Conservation (phyloP, 2,797 vertebrate species). For the Coregonus suidteri region DNA sequence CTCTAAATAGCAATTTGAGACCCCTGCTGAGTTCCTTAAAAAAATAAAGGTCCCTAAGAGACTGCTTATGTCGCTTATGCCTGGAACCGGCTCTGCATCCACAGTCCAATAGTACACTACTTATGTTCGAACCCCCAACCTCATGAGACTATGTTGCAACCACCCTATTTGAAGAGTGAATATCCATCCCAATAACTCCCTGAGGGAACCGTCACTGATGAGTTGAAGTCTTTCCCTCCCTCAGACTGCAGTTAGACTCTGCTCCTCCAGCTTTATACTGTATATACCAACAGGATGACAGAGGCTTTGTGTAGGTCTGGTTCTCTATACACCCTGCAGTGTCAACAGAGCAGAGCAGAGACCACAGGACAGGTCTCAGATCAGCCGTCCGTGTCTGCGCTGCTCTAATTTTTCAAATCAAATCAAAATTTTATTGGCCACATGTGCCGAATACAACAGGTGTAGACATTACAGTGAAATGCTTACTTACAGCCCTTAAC, state of each 20-base stretch:
- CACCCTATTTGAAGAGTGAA: neutral
- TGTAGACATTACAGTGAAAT: too few relatives aligned
- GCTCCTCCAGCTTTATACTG: neutral
- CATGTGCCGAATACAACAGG: too few relatives aligned
- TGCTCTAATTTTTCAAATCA: too few relatives aligned
- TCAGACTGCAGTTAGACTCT: neutral
- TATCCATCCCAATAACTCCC: neutral
- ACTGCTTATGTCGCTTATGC: too few relatives aligned
- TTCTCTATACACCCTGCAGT: neutral
- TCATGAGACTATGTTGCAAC: neutral
- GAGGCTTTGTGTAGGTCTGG: neutral
- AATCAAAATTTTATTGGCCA: too few relatives aligned
- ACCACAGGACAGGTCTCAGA: neutral
- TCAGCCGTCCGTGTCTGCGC: neutral
- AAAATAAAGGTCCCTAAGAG: too few relatives aligned
- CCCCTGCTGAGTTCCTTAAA: too few relatives aligned
- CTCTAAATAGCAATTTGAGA: too few relatives aligned
- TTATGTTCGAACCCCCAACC: neutral
- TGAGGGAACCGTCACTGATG: neutral
- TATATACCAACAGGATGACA: neutral
- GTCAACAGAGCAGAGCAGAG: neutral
- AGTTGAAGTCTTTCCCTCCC: neutral
- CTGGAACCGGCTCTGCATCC: neutral
- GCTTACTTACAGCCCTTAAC: too few relatives aligned
- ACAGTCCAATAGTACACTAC: neutral